Conservation (phyloP, 1,140 invertebrate genomes). For the Ceratosolen solmsi region DNA sequence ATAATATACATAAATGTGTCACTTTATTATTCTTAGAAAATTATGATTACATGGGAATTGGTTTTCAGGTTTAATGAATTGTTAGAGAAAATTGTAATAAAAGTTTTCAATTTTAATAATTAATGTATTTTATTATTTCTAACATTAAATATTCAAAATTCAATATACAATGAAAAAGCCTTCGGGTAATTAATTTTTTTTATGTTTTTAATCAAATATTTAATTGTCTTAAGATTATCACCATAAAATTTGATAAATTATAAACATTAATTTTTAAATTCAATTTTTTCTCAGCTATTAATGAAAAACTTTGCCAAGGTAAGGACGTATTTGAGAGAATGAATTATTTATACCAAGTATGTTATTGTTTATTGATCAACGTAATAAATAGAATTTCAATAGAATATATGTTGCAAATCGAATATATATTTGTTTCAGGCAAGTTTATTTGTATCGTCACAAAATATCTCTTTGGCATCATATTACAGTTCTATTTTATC, state of each 20-base stretch:
- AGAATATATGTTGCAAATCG: conserved; percentile 26
- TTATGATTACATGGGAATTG: no score
- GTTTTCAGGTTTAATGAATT: no score
- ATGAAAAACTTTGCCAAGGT: conserved; percentile 63
- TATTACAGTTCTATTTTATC: conserved; percentile 64
- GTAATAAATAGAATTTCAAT: not conserved
- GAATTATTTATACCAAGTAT: conserved; percentile 71
- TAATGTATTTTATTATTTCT: no score
- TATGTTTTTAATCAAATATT: not conserved
- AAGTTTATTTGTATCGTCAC: conserved; percentile 60
- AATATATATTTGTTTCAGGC: conserved; percentile 58
- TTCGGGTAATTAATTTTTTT: conserved; percentile 37
- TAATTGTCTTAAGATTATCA: not conserved
- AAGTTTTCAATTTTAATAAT: no score
- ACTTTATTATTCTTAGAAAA: no score
- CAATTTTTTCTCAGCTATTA: conserved; percentile 40
- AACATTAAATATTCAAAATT: not conserved
- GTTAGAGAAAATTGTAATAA: no score
- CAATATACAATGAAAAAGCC: conserved; percentile 33
- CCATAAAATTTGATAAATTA: not conserved
- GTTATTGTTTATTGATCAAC: no score
- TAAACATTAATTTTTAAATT: not conserved
- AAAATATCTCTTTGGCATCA: conserved; percentile 62
- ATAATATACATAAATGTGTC: no score
- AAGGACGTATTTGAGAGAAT: conserved; percentile 70